A percentile compares a stretch with the other conserved stretches of the same genome.
These are phyloP conservation scores for Ginglymostoma cirratum DNA, from an alignment of 2,113 vertebrate genomes.

Conservation along the genomic window DNA sequence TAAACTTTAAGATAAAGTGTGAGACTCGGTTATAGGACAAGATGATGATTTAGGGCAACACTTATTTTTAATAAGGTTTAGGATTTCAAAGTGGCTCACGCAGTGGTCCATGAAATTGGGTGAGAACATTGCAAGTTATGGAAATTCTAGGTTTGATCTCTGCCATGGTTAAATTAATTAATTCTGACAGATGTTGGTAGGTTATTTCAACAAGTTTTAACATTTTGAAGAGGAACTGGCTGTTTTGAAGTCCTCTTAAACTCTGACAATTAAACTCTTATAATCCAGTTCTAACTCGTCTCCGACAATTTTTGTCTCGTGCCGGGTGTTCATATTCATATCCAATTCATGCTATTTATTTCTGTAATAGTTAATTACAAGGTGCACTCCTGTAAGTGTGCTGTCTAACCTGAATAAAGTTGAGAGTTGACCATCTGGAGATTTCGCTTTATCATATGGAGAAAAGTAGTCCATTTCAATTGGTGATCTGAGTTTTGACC, in stretches of 20 bases:
- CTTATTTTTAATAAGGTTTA: not conserved
- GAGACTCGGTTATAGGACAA: not conserved
- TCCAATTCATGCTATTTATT: not conserved
- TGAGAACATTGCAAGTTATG: not conserved
- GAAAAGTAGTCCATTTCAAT: not conserved
- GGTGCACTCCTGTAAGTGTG: not conserved
- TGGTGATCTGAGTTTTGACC: not conserved
- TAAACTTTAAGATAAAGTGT: not conserved
- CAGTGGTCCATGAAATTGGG: not conserved
- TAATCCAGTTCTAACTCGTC: not conserved
- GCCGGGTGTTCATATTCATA: not conserved
- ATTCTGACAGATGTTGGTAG: not conserved
- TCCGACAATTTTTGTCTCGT: not conserved
- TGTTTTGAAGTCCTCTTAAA: not conserved
- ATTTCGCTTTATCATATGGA: not conserved
- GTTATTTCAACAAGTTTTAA: not conserved
- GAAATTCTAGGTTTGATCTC: not conserved
- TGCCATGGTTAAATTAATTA: not conserved
- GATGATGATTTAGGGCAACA: not conserved
- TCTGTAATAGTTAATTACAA: not conserved
- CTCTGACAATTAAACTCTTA: not conserved
- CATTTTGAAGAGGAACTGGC: not conserved
- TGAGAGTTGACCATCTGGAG: not conserved
- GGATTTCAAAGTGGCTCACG: not conserved
- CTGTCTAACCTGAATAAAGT: not conserved